Base-by-base conservation (phyloP, 2,113 vertebrate species). In the Engraulis encrasicolus region DNA sequence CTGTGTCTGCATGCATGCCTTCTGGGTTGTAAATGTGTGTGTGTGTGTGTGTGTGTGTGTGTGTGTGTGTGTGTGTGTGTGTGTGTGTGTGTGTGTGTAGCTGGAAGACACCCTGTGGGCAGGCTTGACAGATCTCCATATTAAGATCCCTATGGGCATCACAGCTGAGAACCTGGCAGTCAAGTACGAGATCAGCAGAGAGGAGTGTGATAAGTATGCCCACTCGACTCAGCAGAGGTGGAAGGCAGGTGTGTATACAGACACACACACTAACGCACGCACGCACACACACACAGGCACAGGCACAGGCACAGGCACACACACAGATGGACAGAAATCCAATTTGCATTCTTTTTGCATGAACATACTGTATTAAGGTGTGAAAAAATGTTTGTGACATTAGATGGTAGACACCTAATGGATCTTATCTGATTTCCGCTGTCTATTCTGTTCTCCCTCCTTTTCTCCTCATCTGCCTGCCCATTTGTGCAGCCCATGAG, bases 101-200 rank as follows among this genome's bases (percentile, higher is more conserved):
- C 82, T 99, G 80, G 98, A 99, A 91, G 98, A 99, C 89, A 94
- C 94, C 0, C 34, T 99, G 90, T 99, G 98, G 98, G 93, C 93
- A 0, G 92, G 92, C 11, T 92, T 99, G 7, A 99, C 96, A 0
- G 98, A 99, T 81, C 89, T 91, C 0, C 95, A 98, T 1, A 66
- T 99, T 40, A 96, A 99, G 88, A 92, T 91, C 4, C 93, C 97
- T 0, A 99, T 99, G 98, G 98, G 93, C 36, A 82, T 98, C 82
- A 99, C 98, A 6, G 98, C 98, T 74, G 98, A 99, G 90, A 99
- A 99, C 81, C 95, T 99, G 86, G 97, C 98, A n/a, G 95, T 87
- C 12, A 96, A 99, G 82, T 94, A 98, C 86, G 90, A 94, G 86
- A 96, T 99, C 87, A 93, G 92, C 20, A 94, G 98, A 49, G 96